Percentiles rank a stretch among this genome's conserved stretches.
Conservation (phyloP, 2,797 vertebrate genomes). For the Kryptopterus vitreolus region DNA sequence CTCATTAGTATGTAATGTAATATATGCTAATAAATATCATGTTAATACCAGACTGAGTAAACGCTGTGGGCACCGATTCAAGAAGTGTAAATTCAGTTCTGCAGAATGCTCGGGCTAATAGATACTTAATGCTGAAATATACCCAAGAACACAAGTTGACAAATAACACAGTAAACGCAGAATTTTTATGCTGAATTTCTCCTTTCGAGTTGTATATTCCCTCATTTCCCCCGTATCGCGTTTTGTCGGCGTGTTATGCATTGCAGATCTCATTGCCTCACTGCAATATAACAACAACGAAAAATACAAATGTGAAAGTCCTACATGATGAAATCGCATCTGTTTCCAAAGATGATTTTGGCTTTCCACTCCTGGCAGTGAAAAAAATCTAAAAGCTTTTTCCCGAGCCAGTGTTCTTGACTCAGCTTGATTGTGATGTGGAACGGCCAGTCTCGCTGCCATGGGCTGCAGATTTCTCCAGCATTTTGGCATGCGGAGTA, state of each 20-base stretch:
- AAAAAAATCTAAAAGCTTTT: conserved; percentile 3
- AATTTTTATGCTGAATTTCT: not conserved
- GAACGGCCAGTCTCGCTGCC: conserved; percentile 49
- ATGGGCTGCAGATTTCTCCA: conserved; percentile 54
- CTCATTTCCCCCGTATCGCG: conserved; percentile 5
- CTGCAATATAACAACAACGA: conserved; percentile 7
- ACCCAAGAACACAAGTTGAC: not conserved
- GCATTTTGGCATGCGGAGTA: conserved; percentile 16
- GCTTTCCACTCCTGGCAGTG: conserved; percentile 11
- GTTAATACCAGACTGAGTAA: not conserved
- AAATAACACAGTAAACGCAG: not conserved
- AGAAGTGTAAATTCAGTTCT: not conserved
- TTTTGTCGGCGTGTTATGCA: conserved; percentile 11
- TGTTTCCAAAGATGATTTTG: conserved; percentile 12
- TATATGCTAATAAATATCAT: not conserved
- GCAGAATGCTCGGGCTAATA: not conserved
- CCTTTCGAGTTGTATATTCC: not conserved
- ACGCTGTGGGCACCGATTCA: no score
- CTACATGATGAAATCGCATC: conserved; percentile 14
- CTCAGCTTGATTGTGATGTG: conserved; percentile 30
- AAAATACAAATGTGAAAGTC: conserved; percentile 20
- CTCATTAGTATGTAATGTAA: not conserved
- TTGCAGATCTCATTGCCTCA: not conserved
- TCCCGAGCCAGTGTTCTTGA: conserved; percentile 14
- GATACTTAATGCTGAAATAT: no score